Evolutionary conservation across 2,888 invertebrate species (phyloP), one percentile per base, ranked within the genome.

Genomic region (Coecobrya sp.): DNA sequence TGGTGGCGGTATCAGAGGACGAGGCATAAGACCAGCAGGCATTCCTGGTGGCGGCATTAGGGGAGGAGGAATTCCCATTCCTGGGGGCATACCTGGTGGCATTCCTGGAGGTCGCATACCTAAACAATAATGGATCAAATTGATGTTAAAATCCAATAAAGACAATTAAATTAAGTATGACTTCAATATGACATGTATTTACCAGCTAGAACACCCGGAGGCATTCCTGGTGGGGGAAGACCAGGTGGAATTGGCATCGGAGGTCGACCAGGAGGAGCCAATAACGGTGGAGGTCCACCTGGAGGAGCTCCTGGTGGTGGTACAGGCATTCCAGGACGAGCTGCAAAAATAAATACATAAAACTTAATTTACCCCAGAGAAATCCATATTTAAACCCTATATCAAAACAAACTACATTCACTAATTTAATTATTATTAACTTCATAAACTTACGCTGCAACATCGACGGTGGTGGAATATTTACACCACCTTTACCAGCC

Each of bases 391-490:
- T n/a, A n/a, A n/a, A n/a, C n/a, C n/a, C n/a, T n/a, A n/a, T n/a
- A n/a, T n/a, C n/a, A n/a, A 65, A 27, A 22, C n/a, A 13, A 13
- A 10, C 42, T 42, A n/a, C n/a, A 7, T 42, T 42, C 42, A 42
- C 42, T 10, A 42, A 42, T n/a, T 4, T 7, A 42, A 42, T 7
- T 22, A 65, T 10, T n/a, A 65, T 22, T 3, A 27, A 5, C 22
- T 30, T 13, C 1, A 11, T 10, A 1, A 49, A 87, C 92, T 90
- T 94, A 95, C 95, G 92, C 94, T 94, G 95, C 84, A 95, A 94
- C 91, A 94, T 95, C 27, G 95, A 94, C 25, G 98, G 97, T 7
- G 98, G 98, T 42, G 98, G 98, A 95, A 98, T 98, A 0, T 98
- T 97, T 8, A 97, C 98, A 30, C 97, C 98, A 81, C 96, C 96